Base-by-base conservation (phyloP, 2,113 vertebrate species). In the Collichthys lucidus region DNA sequence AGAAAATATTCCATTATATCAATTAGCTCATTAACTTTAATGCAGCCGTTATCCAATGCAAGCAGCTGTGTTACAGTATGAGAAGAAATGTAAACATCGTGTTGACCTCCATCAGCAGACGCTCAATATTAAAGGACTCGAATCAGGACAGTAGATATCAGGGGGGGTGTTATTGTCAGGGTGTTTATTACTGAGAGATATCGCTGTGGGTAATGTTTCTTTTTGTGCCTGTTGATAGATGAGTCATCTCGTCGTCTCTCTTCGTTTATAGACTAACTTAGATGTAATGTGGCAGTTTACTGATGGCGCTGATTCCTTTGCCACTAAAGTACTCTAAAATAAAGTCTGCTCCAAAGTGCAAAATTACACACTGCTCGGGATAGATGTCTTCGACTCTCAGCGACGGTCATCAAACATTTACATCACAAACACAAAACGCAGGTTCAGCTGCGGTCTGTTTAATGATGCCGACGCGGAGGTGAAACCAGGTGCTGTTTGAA, bases 11-110 rank as follows among this genome's bases (percentile, higher is more conserved):
- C 70, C 17, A 46, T 4, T 46, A 14, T 46, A 19, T 59, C 49
- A 72, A 49, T 14, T 15, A 40, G 44, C 11, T 20, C n/a, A 60
- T 79, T 56, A 55, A 70, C 69, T 73, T 68, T 68, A 52, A 29
- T 73, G 42, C n/a, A 26, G 26, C 9, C 7, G 24, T 68, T 22
- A 53, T 56, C 40, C 46, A 59, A 49, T 19, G 47, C 24, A 11
- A 61, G 67, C 17, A 53, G 69, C 70, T 64, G 46, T 29, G 35
- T 59, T 29, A 60, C 49, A 46, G 57, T 53, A 46, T 0, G 5
- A 52, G 63, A 44, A 5, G 4, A 71, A 7, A 57, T 47, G 50
- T 29, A 68, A 85, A 76, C 55, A 76, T 59, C 61, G 31, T 9
- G 26, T 17, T 70, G 62, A 53, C 60, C 53, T 74, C 40, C 50